A percentile compares a stretch with the other conserved stretches of the same genome.
Conservation (phyloP, 2,888 invertebrate genomes). For the Cephalotes varians region DNA sequence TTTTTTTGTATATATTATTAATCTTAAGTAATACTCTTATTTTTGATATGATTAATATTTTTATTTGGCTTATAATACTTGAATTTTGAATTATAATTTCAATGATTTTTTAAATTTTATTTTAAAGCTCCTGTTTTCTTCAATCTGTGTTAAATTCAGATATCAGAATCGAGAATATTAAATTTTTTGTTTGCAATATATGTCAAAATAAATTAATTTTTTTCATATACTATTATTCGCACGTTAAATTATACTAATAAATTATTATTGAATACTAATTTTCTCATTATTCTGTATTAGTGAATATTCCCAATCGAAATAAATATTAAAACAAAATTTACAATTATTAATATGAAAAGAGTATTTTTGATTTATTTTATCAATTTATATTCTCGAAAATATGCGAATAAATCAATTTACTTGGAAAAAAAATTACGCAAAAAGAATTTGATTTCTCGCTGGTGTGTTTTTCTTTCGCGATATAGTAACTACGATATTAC, state of each 20-base stretch:
- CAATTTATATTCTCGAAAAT: no score
- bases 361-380: no score
- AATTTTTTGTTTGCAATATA: neutral
- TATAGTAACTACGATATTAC: neutral
- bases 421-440: neutral
- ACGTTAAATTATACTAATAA: neutral
- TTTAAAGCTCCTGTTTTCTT: neutral
- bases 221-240: neutral
- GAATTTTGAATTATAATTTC: neutral
- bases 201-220: neutral
- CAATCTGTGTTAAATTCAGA: neutral
- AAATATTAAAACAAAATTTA: neutral
- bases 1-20: no score
- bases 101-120: neutral
- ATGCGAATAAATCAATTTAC: no score
- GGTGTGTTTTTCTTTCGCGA: no score
- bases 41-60: neutral
- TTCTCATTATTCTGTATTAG: neutral
- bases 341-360: no score
- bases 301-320: neutral
- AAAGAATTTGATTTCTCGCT: neutral
- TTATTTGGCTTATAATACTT: neutral
- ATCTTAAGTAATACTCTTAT: neutral
- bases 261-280: neutral
- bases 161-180: neutral